Base-by-base conservation (phyloP, 2,888 invertebrate genomes). In the Caradrina kadenii region DNA sequence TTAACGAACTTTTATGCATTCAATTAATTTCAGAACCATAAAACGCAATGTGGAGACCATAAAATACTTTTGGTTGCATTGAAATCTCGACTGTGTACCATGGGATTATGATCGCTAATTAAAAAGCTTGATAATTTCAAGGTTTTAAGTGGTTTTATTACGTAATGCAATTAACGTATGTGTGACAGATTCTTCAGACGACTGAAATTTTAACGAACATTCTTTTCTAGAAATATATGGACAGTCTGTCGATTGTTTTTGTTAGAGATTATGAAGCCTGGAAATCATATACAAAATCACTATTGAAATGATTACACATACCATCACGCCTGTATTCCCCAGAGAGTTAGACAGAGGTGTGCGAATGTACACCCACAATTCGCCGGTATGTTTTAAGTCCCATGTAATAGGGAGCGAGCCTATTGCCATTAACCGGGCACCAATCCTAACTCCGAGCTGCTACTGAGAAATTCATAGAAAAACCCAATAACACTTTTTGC, bases 131-230 rank as follows among this genome's bases (percentile, higher is more conserved):
- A 39, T 26, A 54, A 21, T 17, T 17, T 1, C 19, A 31, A n/a
- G 54, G 54, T 49, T 55, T 52, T 39, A 42, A 54, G 8, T 39
- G 39, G 69, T 53, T 61, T 21, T 4, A n/a, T 39, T 39, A 11
- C 39, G 1, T 39, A 54, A 55, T 55, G 42, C 39, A 69, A 62
- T 69, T 49, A 55, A 42, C 21, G 31, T 17, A 17, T 49, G 17
- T 21, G 55, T 42, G 48, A 63, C 70, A 39, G 39, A 69, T 69
- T 31, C 26, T 63, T 26, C 49, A 63, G 42, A 39, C 39, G n/a
- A 42, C 21, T 26, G n/a, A 42, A n/a, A 31, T n/a, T 8, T 35
- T 6, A 35, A 5, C 6, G 6, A 35, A 35, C 35, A 8, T 35
- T 35, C 6, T 8, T 10, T 39, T 39, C 11, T 39, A 39, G 39